These are phyloP conservation scores for Gallinago undulata DNA, from an alignment of 2,113 vertebrate species.

Conservation along the genomic window DNA sequence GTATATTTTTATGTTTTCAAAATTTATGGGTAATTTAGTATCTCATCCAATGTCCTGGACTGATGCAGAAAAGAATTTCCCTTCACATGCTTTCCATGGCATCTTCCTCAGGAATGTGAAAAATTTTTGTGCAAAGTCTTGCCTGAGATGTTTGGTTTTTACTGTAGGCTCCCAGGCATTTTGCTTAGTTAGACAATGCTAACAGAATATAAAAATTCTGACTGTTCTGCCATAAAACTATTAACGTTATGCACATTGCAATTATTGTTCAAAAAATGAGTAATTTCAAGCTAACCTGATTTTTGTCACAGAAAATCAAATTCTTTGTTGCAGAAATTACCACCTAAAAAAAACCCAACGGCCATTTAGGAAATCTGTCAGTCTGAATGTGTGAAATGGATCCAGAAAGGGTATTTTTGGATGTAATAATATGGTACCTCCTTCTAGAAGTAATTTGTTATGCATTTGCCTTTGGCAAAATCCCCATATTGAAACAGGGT, in stretches of 20 bases:
- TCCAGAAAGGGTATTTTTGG: background rate
- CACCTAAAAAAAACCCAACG: background rate
- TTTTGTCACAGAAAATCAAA: constrained; percentile 7
- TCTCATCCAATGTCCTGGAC: background rate
- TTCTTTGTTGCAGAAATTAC: background rate
- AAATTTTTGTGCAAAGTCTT: background rate
- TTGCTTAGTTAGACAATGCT: background rate
- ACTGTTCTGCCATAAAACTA: background rate
- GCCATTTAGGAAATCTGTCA: background rate
- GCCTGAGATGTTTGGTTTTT: background rate
- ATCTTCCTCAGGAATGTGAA: background rate
- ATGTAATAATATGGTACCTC: background rate
- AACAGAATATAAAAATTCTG: background rate
- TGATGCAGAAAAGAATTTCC: background rate
- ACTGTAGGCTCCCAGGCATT: background rate
- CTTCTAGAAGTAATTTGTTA: background rate
- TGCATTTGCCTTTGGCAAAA: background rate
- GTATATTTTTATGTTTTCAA: background rate
- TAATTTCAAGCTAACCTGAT: background rate
- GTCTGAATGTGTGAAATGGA: background rate
- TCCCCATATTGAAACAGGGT: background rate
- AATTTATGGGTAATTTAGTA: background rate
- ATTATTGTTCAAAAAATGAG: background rate
- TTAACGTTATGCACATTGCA: background rate
- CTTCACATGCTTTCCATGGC: background rate